phyloP scores from a whole-genome alignment of 2,888 invertebrate species.

The Drosophila subsilvestris region DNA sequence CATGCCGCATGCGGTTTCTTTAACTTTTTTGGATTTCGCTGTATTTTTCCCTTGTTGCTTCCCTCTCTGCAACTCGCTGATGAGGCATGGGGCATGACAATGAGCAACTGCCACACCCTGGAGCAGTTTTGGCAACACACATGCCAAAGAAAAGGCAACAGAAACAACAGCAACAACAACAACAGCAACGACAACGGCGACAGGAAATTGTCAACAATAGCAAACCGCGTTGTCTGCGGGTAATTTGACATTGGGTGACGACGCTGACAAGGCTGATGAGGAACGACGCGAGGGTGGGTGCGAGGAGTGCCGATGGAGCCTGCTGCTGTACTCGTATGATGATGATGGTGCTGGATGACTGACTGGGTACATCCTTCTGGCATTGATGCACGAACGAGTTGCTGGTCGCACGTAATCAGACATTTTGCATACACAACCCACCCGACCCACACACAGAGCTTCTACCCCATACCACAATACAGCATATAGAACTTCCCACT shows the following conservation, averaged over 20 bases:
- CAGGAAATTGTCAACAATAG: constrained; percentile 71
- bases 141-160: constrained; percentile 17
- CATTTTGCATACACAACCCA: constrained; percentile 40
- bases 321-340: constrained; percentile 3
- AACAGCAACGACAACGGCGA: constrained; percentile 30
- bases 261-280: constrained; percentile 15
- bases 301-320: neutral
- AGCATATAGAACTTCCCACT: neutral
- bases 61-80: constrained; percentile 54
- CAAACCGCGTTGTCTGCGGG: constrained; percentile 65
- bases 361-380: constrained; percentile 29
- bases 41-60: constrained; percentile 26
- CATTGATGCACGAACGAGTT: constrained; percentile 64
- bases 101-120: constrained; percentile 55
- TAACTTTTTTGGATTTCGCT: constrained; percentile 26
- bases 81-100: constrained; percentile 57
- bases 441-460: neutral
- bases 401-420: constrained; percentile 58
- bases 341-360: constrained; percentile 1
- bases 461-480: neutral
- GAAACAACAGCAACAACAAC: constrained; percentile 3
- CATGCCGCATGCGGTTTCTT: constrained; percentile 7
- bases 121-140: constrained; percentile 41
- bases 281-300: neutral
- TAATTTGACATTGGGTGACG: constrained; percentile 64